Evolutionary conservation across 1,140 invertebrate species (phyloP).

Genomic region (Dinothrombium tinctorium): DNA sequence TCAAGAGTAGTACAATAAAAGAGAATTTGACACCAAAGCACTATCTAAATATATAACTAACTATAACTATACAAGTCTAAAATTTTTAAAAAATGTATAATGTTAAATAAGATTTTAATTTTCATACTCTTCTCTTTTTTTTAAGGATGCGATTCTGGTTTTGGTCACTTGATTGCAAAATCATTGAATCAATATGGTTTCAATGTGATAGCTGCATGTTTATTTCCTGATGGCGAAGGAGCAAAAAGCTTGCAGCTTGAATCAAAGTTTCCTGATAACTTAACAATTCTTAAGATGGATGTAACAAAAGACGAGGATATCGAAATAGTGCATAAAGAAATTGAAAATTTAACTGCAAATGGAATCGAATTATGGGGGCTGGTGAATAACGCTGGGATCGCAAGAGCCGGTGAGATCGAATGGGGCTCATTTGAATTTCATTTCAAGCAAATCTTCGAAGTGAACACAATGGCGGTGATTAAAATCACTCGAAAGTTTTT

Average conservation of each 20-base stretch:
- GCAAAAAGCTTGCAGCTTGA: conserved; percentile 16
- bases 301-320: conserved; percentile 19
- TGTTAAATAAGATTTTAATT: no score
- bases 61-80: no score
- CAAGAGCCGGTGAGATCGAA: conserved; percentile 21
- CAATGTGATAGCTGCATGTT: conserved; percentile 26
- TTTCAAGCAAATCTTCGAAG: conserved; percentile 10
- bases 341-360: not conserved
- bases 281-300: conserved; percentile 22
- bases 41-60: no score
- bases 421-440: conserved; percentile 8
- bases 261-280: conserved; percentile 3
- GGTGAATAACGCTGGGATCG: conserved; percentile 15
- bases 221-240: conserved; percentile 14
- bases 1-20: no score
- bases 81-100: no score
- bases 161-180: conserved; percentile 22
- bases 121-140: not conserved
- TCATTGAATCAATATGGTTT: conserved; percentile 22
- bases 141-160: conserved; percentile 16
- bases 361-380: not conserved
- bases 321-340: not conserved
- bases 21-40: no score
- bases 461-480: conserved; percentile 12
- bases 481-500: conserved; percentile 10